A percentile compares a stretch with the other conserved stretches of the same genome.
These are phyloP conservation scores for Drosophila atripex DNA, from an alignment of 2,888 invertebrate genomes.

Conservation along the genomic window DNA sequence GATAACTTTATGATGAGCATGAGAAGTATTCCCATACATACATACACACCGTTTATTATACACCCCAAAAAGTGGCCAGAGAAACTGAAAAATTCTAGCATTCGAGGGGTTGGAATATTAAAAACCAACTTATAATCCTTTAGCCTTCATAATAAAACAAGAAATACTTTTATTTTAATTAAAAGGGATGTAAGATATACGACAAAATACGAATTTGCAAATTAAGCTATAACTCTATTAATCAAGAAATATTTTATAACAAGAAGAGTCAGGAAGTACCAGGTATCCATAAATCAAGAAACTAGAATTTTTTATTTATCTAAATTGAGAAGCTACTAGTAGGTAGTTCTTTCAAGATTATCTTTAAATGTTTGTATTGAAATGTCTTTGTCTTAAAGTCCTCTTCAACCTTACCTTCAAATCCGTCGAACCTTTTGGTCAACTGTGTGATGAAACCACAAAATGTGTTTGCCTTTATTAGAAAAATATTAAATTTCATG, in stretches of 20 bases:
- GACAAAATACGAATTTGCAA: no score
- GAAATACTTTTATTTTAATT: no score
- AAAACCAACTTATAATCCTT: neutral
- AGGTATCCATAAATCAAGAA: no score
- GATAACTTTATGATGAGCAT: conserved; percentile 67
- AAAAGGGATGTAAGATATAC: no score
- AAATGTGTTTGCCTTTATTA: conserved; percentile 64
- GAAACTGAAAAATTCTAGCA: conserved; percentile 44
- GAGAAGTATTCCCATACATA: conserved; percentile 13
- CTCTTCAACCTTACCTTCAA: neutral
- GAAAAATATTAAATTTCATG: conserved; percentile 67
- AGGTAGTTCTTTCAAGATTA: no score
- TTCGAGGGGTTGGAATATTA: conserved; percentile 22
- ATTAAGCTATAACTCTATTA: no score
- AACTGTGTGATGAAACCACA: conserved; percentile 59
- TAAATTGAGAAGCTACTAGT: no score
- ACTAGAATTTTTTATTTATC: no score
- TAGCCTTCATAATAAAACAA: no score
- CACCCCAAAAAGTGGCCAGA: conserved; percentile 38
- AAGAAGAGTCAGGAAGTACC: no score
- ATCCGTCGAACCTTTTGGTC: conserved; percentile 38
- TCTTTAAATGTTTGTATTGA: neutral
- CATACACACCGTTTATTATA: neutral
- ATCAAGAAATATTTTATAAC: no score
- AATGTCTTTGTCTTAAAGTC: neutral